Base-by-base conservation (phyloP, 2,797 vertebrate species). In the Ctenochaetus hawaiiensis region DNA sequence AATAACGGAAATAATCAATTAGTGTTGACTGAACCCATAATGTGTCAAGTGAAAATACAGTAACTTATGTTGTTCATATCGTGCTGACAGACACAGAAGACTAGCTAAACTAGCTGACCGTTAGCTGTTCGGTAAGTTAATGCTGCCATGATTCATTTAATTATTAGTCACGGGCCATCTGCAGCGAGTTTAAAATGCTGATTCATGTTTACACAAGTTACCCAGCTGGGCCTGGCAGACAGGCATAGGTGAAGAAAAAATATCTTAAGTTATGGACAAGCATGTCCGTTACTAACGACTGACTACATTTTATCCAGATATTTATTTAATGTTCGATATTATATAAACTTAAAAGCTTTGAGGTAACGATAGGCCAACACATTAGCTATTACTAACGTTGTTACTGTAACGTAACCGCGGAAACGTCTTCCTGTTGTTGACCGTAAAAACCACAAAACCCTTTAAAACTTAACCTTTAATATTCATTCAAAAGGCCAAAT, bases 191-290 rank as follows among this genome's bases (percentile, higher is more conserved):
- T 39, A 69, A 91, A 92, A 83, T 83, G 93, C 92, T 94, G 93
- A 94, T 84, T 94, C 93, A 93, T 87, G 89, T 51, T 92, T 83
- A 73, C 78, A 23, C 17, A 80, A 89, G 69, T 90, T 85, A 64
- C 26, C 54, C 26, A 77, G 51, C 45, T 18, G 22, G 67, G 62
- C 78, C 59, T 41, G 30, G 30, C 5, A 7, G 23, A 62, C 8
- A 49, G 4, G 20, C 54, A 39, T 4, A 18, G n/a, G n/a, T 49
- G 1, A n/a, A 30, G n/a, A 8, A 58, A 39, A 69, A 13, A n/a
- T 5, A 5, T 9, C 4, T 1, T 3, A 41, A 58, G 16, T 57
- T 2, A 23, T 6, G 8, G 1, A 22, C 16, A 1, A 14, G 8
- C 0, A 44, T 1, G 11, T 26, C 2, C 5, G 16, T 10, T 49